Base-by-base conservation (phyloP, 1,140 invertebrate species). In the Thaumatotibia leucotreta region DNA sequence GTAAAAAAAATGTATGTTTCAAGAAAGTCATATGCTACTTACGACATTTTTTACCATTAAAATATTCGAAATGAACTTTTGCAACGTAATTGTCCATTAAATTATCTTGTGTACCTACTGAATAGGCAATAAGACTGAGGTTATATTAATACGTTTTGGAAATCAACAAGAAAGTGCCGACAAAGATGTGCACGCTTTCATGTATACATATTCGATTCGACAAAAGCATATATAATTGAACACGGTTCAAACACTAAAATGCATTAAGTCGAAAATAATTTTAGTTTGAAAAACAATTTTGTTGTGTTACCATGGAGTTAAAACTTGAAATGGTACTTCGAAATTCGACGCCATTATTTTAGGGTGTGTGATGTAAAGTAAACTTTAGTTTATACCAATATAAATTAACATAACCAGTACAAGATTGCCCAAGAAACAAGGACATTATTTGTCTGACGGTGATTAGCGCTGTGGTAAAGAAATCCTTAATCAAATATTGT, bases 361-460 rank as follows among this genome's bases (percentile, higher is more conserved):
- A n/a, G 10, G 23, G 23, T 35, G 50, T 58, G 23, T 58, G 11
- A 58, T 4, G 52, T 58, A 58, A 58, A 58, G n/a, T 58, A 58
- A 58, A 58, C 29, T n/a, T n/a, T n/a, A n/a, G n/a, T n/a, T n/a
- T 20, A 58, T 27, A 9, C 11, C 52, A 29, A 58, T 31, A 23
- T 45, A 58, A 58, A 58, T 58, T 58, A 58, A 58, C 52, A 58
- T 58, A 58, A 58, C 52, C 52, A 17, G 52, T 58, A 58, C 52
- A 27, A 29, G 24, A 58, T 58, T 58, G 20, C 52, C 5, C 52
- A 58, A 58, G 52, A 58, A 58, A 58, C 52, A 58, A 31, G 52
- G 52, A 58, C 10, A 58, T 58, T 58, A 58, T 58, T 58, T 58
- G 52, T 24, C 24, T 9, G 11, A 2, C 39, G 52, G 8, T 58